These are phyloP conservation scores for Gadopsis bispinosus DNA, from an alignment of 2,797 vertebrate species.

Conservation along the genomic window DNA sequence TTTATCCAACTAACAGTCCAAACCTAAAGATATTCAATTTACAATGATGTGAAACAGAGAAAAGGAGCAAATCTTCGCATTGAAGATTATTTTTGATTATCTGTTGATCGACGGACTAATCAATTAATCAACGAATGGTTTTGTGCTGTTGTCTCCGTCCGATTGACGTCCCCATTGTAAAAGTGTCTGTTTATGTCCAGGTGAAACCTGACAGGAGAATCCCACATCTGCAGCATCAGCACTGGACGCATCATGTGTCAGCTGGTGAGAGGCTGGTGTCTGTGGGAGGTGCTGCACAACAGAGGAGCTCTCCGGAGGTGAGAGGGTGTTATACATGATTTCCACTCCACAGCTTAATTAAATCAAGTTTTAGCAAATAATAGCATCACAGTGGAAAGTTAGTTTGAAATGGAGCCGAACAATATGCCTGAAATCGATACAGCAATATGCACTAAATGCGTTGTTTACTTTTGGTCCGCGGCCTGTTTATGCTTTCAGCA, in stretches of 20 bases:
- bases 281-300: slow-evolving; percentile 55
- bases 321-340: slow-evolving; percentile 32
- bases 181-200: slow-evolving; percentile 69
- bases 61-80: background rate
- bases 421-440: background rate
- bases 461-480: background rate
- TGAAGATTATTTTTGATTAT: background rate
- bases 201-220: slow-evolving; percentile 71
- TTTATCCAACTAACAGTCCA: background rate
- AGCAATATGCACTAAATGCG: background rate
- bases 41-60: background rate
- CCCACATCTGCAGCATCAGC: slow-evolving; percentile 51
- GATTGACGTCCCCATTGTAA: background rate
- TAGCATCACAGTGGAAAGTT: background rate
- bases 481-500: background rate
- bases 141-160: background rate
- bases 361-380: background rate
- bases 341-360: too few relatives aligned
- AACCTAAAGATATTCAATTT: background rate
- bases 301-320: slow-evolving; percentile 76
- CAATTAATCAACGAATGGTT: background rate
- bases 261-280: slow-evolving; percentile 69
- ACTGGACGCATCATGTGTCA: slow-evolving; percentile 40
- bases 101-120: background rate
- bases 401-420: background rate